Conservation (phyloP, 2,888 invertebrate genomes). For the Iselma pallidipennis region DNA sequence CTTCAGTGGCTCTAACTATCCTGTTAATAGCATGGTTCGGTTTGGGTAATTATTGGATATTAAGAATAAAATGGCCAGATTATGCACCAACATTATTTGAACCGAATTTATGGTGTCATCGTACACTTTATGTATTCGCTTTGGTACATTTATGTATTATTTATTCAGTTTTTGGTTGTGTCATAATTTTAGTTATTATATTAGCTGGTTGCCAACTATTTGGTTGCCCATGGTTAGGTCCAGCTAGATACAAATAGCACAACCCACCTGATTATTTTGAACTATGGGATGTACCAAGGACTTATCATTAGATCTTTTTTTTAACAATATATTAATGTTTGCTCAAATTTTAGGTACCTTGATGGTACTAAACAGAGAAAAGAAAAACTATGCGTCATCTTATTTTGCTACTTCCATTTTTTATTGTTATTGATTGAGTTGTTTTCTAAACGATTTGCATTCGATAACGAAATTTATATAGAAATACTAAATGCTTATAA, state of each 20-base stretch:
- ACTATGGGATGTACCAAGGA: slow-evolving; percentile 51
- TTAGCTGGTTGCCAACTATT: slow-evolving; percentile 71
- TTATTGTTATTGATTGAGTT: background rate
- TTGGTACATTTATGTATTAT: slow-evolving; percentile 73
- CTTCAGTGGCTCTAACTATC: slow-evolving; percentile 67
- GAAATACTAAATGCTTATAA: too few relatives aligned
- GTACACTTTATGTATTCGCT: slow-evolving; percentile 76
- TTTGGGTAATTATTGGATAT: slow-evolving; percentile 79
- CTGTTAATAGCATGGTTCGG: slow-evolving; percentile 78
- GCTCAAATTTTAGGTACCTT: background rate
- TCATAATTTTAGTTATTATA: slow-evolving; percentile 63
- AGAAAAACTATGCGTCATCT: background rate
- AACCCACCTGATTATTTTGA: slow-evolving; percentile 50
- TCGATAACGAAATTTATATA: too few relatives aligned
- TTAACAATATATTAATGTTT: slow-evolving; percentile 14
- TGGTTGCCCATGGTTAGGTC: slow-evolving; percentile 72
- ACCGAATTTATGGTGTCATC: slow-evolving; percentile 80
- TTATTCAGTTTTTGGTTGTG: slow-evolving; percentile 65
- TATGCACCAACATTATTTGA: slow-evolving; percentile 73
- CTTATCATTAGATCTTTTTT: slow-evolving; percentile 45
- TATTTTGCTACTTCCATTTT: slow-evolving; percentile 1
- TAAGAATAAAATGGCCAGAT: slow-evolving; percentile 76
- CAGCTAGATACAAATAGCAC: slow-evolving; percentile 68
- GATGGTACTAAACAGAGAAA: background rate
- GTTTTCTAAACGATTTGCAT: too few relatives aligned